A percentile compares a stretch with the other conserved stretches of the same genome.
Conservation (phyloP, 1,140 invertebrate species). For the Ditylenchus dipsaci region DNA sequence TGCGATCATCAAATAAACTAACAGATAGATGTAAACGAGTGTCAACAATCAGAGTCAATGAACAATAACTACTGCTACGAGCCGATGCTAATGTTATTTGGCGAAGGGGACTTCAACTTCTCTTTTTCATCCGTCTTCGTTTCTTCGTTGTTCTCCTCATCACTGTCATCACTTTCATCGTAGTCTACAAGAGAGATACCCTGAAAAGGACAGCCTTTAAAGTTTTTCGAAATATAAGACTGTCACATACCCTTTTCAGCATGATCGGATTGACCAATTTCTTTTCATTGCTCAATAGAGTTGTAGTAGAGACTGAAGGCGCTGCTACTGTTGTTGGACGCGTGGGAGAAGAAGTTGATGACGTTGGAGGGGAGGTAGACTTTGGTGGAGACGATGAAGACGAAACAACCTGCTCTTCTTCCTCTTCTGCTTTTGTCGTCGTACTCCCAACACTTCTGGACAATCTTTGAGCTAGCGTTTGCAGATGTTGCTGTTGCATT, state of each 20-base stretch:
- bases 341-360: background rate
- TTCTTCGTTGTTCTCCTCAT: conserved; percentile 23
- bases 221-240: too few relatives aligned
- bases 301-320: background rate
- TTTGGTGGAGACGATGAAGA: background rate
- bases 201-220: too few relatives aligned
- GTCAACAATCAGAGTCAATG: too few relatives aligned
- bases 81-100: too few relatives aligned
- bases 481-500: background rate
- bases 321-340: background rate
- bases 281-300: background rate
- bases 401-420: background rate
- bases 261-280: background rate
- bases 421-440: background rate
- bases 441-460: background rate
- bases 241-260: background rate
- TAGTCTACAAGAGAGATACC: conserved; percentile 30
- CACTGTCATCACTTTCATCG: conserved; percentile 39
- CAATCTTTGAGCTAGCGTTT: background rate
- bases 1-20: too few relatives aligned
- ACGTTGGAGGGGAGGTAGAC: background rate
- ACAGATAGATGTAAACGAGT: too few relatives aligned
- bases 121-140: background rate
- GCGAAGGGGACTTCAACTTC: too few relatives aligned
- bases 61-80: too few relatives aligned